Percentiles rank a stretch among this genome's conserved stretches.
These are phyloP conservation scores for Poecilia gillii DNA, from an alignment of 2,797 vertebrate species.

Conservation along the genomic window DNA sequence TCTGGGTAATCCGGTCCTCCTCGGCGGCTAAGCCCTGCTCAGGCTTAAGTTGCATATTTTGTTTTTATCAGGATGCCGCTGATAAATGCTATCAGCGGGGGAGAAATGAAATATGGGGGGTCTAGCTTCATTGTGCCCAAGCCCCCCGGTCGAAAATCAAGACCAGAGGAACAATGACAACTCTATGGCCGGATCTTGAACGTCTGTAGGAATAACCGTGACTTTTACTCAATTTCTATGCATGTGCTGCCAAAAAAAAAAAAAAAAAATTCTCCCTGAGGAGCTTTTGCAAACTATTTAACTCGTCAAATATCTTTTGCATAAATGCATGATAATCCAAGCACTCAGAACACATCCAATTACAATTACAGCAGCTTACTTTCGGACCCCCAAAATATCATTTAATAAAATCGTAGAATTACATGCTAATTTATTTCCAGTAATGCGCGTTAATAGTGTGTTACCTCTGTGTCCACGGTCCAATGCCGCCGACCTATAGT, in stretches of 20 bases:
- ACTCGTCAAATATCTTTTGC: slow-evolving; percentile 42
- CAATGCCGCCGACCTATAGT: slow-evolving; percentile 63
- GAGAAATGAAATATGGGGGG: slow-evolving; percentile 95
- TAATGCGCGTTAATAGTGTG: slow-evolving; percentile 72
- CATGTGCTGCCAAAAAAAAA: background rate
- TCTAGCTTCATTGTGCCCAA: slow-evolving; percentile 84
- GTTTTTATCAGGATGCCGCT: slow-evolving; percentile 96
- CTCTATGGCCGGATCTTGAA: slow-evolving; percentile 61
- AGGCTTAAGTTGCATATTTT: slow-evolving; percentile 99
- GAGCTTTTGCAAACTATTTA: slow-evolving; percentile 13
- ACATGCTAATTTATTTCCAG: slow-evolving; percentile 74
- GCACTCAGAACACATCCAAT: slow-evolving; percentile 46
- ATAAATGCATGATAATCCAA: slow-evolving; percentile 49
- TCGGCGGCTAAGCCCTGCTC: slow-evolving; percentile 90
- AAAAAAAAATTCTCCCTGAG: background rate
- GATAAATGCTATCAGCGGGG: slow-evolving; percentile 99
- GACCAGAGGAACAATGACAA: slow-evolving; percentile 70
- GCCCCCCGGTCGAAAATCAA: slow-evolving; percentile 55
- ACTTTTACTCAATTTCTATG: slow-evolving; percentile 10
- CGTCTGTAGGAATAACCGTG: slow-evolving; percentile 22
- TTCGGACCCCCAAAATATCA: slow-evolving; percentile 62
- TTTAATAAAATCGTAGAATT: slow-evolving; percentile 71
- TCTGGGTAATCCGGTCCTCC: slow-evolving; percentile 93
- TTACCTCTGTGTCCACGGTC: slow-evolving; percentile 65
- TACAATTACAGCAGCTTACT: slow-evolving; percentile 49